Evolutionary conservation across 2,113 vertebrate species (phyloP).

Genomic region (Lepidiolamprologus cunningtoni): DNA sequence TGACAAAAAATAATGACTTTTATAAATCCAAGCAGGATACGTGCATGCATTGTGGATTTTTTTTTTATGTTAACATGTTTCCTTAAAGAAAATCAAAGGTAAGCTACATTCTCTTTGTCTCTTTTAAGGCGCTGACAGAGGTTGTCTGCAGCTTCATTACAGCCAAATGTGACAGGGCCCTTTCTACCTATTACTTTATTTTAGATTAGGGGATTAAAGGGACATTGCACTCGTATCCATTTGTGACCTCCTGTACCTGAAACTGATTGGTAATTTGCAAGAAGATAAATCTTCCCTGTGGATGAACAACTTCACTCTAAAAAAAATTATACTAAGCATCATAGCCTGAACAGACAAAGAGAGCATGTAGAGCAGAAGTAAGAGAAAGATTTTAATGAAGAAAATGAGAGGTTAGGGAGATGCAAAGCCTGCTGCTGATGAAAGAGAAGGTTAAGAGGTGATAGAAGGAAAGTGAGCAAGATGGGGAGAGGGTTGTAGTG

Average conservation of each 20-base stretch:
- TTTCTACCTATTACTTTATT: slow-evolving; percentile 20
- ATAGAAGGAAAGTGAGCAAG: not conserved
- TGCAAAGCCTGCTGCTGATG: slow-evolving; percentile 1
- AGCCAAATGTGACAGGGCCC: slow-evolving; percentile 1
- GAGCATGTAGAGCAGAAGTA: not conserved
- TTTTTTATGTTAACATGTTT: not conserved
- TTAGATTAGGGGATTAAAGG: not conserved
- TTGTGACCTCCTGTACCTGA: slow-evolving; percentile 1
- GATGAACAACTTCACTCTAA: not conserved
- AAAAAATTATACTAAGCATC: not conserved
- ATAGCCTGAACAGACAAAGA: not conserved
- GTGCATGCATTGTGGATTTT: not conserved
- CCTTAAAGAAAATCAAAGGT: not conserved
- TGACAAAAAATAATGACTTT: not conserved
- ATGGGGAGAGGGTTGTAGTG: not conserved
- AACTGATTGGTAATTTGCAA: not conserved
- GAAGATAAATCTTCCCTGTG: not conserved
- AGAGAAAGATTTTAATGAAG: slow-evolving; percentile 32
- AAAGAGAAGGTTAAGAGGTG: slow-evolving; percentile 32
- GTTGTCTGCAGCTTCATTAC: slow-evolving; percentile 3
- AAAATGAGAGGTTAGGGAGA: not conserved
- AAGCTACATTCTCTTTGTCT: not conserved
- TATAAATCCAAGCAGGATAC: not conserved
- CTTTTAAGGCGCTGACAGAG: not conserved
- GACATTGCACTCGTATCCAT: not conserved